Base-by-base conservation (phyloP, 2,113 vertebrate genomes). In the Redunca redunca region DNA sequence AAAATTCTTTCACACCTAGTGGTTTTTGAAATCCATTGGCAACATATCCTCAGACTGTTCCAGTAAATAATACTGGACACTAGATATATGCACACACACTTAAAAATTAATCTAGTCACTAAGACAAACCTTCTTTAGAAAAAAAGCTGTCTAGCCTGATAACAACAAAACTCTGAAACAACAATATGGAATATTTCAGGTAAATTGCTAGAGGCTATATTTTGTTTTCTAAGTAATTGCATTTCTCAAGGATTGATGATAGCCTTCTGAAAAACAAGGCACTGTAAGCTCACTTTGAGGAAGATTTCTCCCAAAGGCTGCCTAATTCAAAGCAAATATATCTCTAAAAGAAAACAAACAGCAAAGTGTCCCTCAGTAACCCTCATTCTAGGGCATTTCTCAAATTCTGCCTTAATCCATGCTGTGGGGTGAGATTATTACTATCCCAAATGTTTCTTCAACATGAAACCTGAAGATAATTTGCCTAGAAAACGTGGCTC, bases 241-340 rank as follows among this genome's bases (percentile, higher is more conserved):
- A 95, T 98, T 98, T 97, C 88, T 96, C 82, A 93, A 95, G 93
- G 93, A 98, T 95, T 97, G 95, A 98, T 97, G 97, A 81, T 71
- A 84, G 86, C 71, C 88, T 95, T 97, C 96, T 97, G 95, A 93
- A 97, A 97, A 95, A 85, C 52, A 90, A 92, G 60, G 78, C 71
- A 77, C 26, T 81, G n/a, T 57, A 83, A 93, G 62, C 89, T 91
- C 55, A 95, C 83, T 94, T 93, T 81, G 80, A 84, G 64, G 64
- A 93, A 88, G n/a, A 90, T 93, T 97, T 87, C 40, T 97, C 95
- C 92, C 71, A 33, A 86, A 90, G 40, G 15, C 87, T 83, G 57
- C 9, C 46, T 95, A 97, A 86, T 85, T 50, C 80, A 93, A 62
- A 92, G 86, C 78, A 93, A 90, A 96, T 77, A 77, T 19, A 74